phyloP scores from a whole-genome alignment of 2,888 invertebrate genomes.

The Andricus curvator region DNA sequence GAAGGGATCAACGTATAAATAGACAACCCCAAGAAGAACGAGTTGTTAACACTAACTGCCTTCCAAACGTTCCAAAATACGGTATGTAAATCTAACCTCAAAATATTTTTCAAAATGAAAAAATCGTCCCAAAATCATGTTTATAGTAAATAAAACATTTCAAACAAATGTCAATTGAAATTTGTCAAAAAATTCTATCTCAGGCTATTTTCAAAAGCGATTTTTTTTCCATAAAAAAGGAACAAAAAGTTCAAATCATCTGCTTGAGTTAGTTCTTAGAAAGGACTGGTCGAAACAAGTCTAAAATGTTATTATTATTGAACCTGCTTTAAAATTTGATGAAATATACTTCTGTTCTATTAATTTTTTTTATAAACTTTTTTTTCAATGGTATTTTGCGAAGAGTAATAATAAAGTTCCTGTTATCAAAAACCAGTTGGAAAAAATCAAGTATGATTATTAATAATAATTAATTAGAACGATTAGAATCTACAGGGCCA shows the following conservation, averaged over 20 bases:
- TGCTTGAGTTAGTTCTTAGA: no score
- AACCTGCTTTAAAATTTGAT: neutral
- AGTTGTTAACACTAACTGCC: neutral
- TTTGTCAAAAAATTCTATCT: neutral
- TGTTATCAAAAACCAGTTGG: no score
- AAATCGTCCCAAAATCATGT: neutral
- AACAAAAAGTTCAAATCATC: no score
- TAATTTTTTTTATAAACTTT: neutral
- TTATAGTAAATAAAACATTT: neutral
- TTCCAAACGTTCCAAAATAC: constrained; percentile 19
- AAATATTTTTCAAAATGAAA: neutral
- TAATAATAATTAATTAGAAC: no score
- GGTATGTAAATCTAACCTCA: neutral
- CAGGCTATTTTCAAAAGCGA: neutral
- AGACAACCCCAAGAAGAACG: neutral
- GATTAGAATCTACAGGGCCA: no score
- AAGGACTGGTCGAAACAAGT: neutral
- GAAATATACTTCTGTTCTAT: no score
- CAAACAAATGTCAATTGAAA: neutral
- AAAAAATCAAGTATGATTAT: no score
- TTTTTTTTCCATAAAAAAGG: no score
- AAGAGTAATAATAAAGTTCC: no score
- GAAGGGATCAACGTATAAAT: constrained; percentile 6
- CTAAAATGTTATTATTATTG: neutral
- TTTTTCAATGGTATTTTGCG: no score